Evolutionary conservation across 2,888 invertebrate genomes (phyloP), one percentile per base, ranked within the genome.

Genomic region (Crocallis elinguaria): DNA sequence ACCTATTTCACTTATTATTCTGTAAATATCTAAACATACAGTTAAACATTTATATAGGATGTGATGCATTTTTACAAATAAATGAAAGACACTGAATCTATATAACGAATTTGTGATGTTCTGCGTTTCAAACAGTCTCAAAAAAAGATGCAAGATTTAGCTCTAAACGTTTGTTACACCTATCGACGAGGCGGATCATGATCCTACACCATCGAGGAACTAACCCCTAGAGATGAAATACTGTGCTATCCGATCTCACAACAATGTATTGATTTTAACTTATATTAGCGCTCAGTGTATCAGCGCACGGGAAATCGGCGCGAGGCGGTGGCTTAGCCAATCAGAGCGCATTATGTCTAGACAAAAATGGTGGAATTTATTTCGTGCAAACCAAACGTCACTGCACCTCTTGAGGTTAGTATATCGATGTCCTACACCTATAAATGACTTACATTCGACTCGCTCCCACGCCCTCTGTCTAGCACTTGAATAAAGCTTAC

Each of bases 181-280:
- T 57, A 55, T 60, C 35, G 46, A 56, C 33, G 57, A 63, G 62
- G 62, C 62, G 62, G 62, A 63, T 60, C 50, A 38, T 33, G 50
- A 57, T 46, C 57, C 43, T 60, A n/a, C n/a, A n/a, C n/a, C n/a
- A n/a, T n/a, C n/a, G n/a, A n/a, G n/a, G n/a, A n/a, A n/a, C n/a
- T n/a, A n/a, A n/a, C n/a, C n/a, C n/a, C n/a, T n/a, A n/a, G n/a
- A n/a, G n/a, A n/a, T n/a, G n/a, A n/a, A n/a, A n/a, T n/a, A n/a
- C n/a, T n/a, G n/a, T n/a, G n/a, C n/a, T n/a, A n/a, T n/a, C n/a
- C n/a, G n/a, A n/a, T n/a, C n/a, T n/a, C n/a, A n/a, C n/a, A n/a
- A n/a, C n/a, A n/a, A n/a, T n/a, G n/a, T n/a, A n/a, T n/a, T n/a
- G n/a, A n/a, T n/a, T n/a, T n/a, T n/a, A n/a, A n/a, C n/a, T n/a